phyloP scores from a whole-genome alignment of 92 coral and sea anemone genomes.

The Parazoanthus darwini region DNA sequence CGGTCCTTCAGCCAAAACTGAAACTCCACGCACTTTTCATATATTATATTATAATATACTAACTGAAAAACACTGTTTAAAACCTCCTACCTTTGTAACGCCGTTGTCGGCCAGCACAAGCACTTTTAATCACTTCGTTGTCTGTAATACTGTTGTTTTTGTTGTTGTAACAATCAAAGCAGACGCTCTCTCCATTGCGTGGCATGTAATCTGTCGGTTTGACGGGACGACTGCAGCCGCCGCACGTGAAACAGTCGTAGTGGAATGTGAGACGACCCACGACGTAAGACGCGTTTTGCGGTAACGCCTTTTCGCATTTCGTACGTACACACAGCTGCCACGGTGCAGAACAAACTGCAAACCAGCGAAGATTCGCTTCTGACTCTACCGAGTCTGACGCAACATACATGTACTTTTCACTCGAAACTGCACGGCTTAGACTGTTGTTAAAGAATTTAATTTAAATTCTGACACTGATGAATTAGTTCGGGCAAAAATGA shows the following conservation, averaged over 20 bases:
- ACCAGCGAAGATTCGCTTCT: too few species aligned
- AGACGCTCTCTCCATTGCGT: background rate
- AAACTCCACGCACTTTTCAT: too few species aligned
- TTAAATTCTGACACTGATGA: background rate
- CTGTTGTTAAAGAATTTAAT: background rate
- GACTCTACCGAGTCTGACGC: too few species aligned
- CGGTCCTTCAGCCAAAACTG: background rate
- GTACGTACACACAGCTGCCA: background rate
- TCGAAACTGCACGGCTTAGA: too few species aligned
- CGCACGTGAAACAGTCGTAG: background rate
- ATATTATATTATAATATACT: too few species aligned
- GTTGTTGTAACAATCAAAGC: background rate
- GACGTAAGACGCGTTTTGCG: background rate
- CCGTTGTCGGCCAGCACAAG: background rate
- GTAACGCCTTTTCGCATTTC: slow-evolving; percentile 1
- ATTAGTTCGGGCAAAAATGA: too few species aligned
- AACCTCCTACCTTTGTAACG: background rate
- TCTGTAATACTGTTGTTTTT: background rate
- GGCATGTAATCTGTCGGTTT: background rate
- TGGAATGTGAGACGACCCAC: background rate
- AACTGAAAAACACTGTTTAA: too few species aligned
- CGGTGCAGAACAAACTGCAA: too few species aligned
- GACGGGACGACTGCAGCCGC: background rate
- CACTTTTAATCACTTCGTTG: background rate
- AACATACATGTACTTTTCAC: too few species aligned